phyloP scores from a whole-genome alignment of 2,797 vertebrate species.

The Prunella strophiata region DNA sequence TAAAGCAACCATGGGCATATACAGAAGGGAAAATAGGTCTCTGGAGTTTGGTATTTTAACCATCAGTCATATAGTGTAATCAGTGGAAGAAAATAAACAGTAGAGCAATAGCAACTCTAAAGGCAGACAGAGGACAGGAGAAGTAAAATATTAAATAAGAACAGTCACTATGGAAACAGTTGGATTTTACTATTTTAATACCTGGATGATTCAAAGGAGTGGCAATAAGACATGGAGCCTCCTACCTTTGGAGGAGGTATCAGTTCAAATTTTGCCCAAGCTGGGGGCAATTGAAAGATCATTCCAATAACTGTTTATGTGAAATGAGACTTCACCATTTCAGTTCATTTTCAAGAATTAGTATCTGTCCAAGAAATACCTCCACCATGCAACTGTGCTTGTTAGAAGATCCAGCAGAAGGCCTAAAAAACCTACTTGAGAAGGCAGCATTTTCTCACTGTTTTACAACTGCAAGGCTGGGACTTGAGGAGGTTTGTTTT shows the following conservation, averaged over 20 bases:
- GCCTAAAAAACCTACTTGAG: background rate
- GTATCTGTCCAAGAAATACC: background rate
- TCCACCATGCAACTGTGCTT: background rate
- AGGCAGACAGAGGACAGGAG: conserved; percentile 21
- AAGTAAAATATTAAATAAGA: conserved; percentile 60
- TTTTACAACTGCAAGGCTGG: background rate
- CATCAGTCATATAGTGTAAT: background rate
- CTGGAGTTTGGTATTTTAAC: conserved; percentile 30
- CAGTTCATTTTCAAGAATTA: background rate
- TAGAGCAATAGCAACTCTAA: conserved; percentile 18
- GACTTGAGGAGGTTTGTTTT: background rate
- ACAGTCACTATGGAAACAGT: conserved; percentile 62
- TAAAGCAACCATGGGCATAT: conserved; percentile 3
- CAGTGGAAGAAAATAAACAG: background rate
- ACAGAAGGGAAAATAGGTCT: background rate
- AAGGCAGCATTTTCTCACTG: accelerated
- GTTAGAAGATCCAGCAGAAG: background rate
- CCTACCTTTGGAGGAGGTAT: background rate
- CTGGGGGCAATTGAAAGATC: background rate
- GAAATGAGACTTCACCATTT: background rate
- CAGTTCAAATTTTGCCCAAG: background rate
- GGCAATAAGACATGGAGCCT: background rate
- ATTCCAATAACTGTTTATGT: background rate
- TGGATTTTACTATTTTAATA: conserved; percentile 52
- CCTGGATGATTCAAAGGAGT: conserved; percentile 37